Conservation (phyloP, 2,888 invertebrate genomes). For the Dicycla oo region DNA sequence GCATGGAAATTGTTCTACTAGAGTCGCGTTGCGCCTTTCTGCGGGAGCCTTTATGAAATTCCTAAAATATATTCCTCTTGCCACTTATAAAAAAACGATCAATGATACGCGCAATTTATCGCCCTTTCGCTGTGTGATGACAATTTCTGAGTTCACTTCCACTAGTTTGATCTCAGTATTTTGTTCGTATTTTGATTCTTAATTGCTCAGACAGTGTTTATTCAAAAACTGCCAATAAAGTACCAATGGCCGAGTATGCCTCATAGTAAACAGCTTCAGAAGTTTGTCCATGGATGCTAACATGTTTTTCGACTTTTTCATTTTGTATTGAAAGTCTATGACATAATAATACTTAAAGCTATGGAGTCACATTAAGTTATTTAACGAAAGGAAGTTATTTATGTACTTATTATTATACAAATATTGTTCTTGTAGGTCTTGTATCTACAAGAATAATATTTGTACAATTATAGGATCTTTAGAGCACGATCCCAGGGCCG, state of each 20-base stretch:
- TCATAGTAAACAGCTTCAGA: slow-evolving; percentile 22
- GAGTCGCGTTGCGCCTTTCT: too few species aligned
- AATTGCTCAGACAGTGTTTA: not conserved
- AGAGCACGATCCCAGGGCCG: too few species aligned
- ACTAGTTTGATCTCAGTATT: not conserved
- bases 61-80: not conserved
- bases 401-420: too few species aligned
- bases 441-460: not conserved
- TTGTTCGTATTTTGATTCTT: not conserved
- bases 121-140: not conserved
- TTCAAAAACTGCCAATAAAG: not conserved
- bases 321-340: slow-evolving; percentile 33
- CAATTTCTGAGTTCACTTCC: too few species aligned
- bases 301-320: slow-evolving; percentile 26
- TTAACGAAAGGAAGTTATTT: too few species aligned
- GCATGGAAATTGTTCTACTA: too few species aligned
- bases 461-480: not conserved
- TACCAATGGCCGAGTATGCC: not conserved
- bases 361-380: slow-evolving; percentile 11
- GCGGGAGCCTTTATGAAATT: not conserved
- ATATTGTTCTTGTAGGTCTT: not conserved
- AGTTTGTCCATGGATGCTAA: slow-evolving; percentile 8
- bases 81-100: not conserved
- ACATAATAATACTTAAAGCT: slow-evolving; percentile 13
- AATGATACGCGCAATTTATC: not conserved